Conservation (phyloP, 2,797 vertebrate genomes). For the Australoheros facetus region DNA sequence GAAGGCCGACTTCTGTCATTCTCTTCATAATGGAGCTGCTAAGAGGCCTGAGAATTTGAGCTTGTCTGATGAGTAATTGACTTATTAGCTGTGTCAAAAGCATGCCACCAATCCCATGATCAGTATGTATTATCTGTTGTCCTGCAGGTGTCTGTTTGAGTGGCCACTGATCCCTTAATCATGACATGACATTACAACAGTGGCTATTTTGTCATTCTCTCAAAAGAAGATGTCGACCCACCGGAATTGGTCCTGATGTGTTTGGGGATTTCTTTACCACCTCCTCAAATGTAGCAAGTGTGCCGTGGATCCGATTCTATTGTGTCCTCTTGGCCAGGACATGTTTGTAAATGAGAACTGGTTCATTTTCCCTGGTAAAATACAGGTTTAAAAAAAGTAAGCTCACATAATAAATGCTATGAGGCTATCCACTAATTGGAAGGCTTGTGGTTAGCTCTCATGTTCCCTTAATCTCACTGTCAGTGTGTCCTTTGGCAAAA, state of each 20-base stretch:
- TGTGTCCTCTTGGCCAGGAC: no score
- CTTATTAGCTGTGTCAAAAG: conserved; percentile 62
- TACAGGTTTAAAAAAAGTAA: neutral
- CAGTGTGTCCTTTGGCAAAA: neutral
- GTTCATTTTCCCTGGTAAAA: no score
- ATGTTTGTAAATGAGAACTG: no score
- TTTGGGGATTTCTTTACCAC: neutral
- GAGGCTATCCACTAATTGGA: neutral
- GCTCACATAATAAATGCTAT: neutral
- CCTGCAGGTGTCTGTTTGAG: conserved; percentile 41
- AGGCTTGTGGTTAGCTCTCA: neutral
- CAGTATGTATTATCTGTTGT: conserved; percentile 54
- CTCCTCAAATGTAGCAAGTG: neutral
- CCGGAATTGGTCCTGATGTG: neutral
- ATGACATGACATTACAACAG: conserved; percentile 7
- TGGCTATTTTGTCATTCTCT: neutral
- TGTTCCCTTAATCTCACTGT: neutral
- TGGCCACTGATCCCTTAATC: conserved; percentile 34
- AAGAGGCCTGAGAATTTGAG: conserved; percentile 69
- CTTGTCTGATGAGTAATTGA: conserved; percentile 69
- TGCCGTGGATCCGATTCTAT: no score
- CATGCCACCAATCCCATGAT: conserved; percentile 63
- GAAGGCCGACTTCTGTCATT: conserved; percentile 65
- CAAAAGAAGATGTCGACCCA: conserved; percentile 3
- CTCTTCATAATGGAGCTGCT: conserved; percentile 65